phyloP scores from a whole-genome alignment of 1,140 invertebrate species.

The Carcinoscorpius rotundicauda region DNA sequence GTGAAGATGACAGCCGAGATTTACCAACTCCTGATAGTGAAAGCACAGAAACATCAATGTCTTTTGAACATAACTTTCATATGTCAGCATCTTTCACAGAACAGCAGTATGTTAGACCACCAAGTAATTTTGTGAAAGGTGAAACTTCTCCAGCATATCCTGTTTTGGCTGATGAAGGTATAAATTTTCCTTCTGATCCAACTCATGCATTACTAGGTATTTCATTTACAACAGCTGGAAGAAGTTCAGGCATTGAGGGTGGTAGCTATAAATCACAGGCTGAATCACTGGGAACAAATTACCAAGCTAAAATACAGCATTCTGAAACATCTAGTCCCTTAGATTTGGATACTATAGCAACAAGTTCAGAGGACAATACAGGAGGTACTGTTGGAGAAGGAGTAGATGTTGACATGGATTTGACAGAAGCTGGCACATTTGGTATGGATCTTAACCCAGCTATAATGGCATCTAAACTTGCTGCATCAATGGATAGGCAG shows the following conservation, averaged over 20 bases:
- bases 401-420: neutral
- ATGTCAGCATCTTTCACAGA: constrained; percentile 7
- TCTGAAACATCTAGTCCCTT: too few species aligned
- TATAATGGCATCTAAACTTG: neutral
- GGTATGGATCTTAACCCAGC: constrained; percentile 6
- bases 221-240: too few species aligned
- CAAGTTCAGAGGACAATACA: neutral
- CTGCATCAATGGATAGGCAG: constrained; percentile 1
- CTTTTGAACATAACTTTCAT: neutral
- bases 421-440: neutral
- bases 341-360: too few species aligned
- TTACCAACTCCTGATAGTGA: constrained; percentile 20
- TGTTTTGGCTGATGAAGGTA: too few species aligned
- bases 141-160: too few species aligned
- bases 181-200: too few species aligned
- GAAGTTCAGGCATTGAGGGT: too few species aligned
- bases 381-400: neutral
- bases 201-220: too few species aligned
- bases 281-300: too few species aligned
- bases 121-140: neutral
- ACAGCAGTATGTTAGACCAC: constrained; percentile 5
- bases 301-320: too few species aligned
- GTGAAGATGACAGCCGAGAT: constrained; percentile 27
- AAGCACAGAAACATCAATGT: constrained; percentile 14
- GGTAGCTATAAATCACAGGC: too few species aligned